A percentile compares a stretch with the other conserved stretches of the same genome.
These are phyloP conservation scores for Capromys pilorides DNA, from an alignment of 2,797 vertebrate species.

Conservation along the genomic window DNA sequence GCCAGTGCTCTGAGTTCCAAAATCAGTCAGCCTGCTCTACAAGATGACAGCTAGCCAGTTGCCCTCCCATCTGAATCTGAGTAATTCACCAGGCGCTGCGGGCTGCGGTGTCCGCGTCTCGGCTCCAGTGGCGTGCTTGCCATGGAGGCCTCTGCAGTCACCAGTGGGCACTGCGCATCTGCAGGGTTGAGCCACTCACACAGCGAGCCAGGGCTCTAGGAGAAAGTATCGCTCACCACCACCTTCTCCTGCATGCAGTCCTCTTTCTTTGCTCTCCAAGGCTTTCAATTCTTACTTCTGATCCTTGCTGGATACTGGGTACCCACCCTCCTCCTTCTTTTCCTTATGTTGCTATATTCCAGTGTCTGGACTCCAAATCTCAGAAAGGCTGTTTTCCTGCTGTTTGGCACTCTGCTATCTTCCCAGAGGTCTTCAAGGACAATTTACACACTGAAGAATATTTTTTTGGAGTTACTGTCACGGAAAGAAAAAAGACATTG, in stretches of 20 bases:
- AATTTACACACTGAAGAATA: neutral
- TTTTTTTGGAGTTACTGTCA: neutral
- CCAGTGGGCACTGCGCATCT: neutral
- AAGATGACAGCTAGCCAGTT: neutral
- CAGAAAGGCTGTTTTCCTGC: neutral
- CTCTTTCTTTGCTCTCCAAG: neutral
- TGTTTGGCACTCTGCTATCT: neutral
- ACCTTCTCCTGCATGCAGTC: neutral
- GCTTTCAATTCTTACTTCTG: neutral
- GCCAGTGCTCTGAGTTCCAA: neutral
- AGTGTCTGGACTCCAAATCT: neutral
- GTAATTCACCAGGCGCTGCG: neutral
- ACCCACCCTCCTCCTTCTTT: neutral
- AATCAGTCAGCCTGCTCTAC: neutral
- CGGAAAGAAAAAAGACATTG: neutral
- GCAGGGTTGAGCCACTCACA: neutral
- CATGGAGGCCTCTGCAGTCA: neutral
- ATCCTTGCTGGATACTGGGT: neutral
- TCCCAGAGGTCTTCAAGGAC: neutral
- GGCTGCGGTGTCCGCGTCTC: neutral
- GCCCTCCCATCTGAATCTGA: neutral
- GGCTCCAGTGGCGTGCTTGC: neutral
- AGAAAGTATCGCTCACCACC: neutral
- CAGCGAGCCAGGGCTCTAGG: neutral
- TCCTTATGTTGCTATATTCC: neutral